Evolutionary conservation across 2,113 vertebrate genomes (phyloP).

Genomic region (Cacatua alba): DNA sequence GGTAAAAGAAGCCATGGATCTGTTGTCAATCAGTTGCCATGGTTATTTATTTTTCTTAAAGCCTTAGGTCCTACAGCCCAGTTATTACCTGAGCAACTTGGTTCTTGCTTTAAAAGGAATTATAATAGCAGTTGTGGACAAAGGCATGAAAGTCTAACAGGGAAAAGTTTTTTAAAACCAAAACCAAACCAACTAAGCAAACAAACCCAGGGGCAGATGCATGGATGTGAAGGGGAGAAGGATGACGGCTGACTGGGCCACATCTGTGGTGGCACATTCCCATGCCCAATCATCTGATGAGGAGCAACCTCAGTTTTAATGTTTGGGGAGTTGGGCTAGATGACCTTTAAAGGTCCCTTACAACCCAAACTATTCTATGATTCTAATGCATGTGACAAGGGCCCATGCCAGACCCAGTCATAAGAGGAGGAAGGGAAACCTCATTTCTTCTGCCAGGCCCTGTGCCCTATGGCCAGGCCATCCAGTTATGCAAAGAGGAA

Average conservation of each 20-base stretch:
- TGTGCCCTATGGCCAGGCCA: accelerated
- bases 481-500: not conserved
- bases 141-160: not conserved
- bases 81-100: not conserved
- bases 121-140: not conserved
- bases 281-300: not conserved
- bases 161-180: not conserved
- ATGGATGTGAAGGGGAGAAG: not conserved
- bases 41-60: constrained; percentile 18
- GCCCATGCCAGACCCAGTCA: not conserved
- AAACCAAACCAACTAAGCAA: not conserved
- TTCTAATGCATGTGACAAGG: not conserved
- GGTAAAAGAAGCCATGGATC: not conserved
- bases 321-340: not conserved
- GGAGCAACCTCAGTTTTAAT: not conserved
- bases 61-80: not conserved
- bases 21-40: constrained; percentile 1
- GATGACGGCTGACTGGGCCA: not conserved
- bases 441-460: not conserved
- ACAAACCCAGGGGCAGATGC: not conserved
- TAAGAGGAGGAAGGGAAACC: not conserved
- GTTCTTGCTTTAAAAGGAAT: not conserved
- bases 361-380: not conserved
- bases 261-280: not conserved
- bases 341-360: not conserved